phyloP scores from a whole-genome alignment of 1,140 invertebrate species.

The Lordiphosa mommai region DNA sequence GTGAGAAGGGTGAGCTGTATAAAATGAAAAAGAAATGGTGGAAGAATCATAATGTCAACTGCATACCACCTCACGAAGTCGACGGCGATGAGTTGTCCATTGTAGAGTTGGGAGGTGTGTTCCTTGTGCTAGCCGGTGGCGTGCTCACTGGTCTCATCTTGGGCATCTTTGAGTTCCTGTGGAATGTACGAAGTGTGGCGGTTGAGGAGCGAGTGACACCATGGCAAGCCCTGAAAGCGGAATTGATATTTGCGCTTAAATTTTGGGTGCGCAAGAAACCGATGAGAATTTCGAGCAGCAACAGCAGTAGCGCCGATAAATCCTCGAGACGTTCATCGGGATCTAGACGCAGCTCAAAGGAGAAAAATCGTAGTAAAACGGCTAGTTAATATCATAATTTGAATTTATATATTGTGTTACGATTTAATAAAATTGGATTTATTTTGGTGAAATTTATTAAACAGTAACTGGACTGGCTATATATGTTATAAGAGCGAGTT shows the following conservation, averaged over 20 bases:
- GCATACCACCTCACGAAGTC: conserved; percentile 42
- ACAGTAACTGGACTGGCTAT: too few species aligned
- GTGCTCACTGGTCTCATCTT: conserved; percentile 84
- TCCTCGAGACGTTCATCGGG: conserved; percentile 72
- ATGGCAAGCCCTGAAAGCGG: conserved; percentile 83
- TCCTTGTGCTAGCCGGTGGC: conserved; percentile 85
- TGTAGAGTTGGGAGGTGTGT: conserved; percentile 87
- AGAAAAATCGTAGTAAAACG: conserved; percentile 61
- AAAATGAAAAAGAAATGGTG: conserved; percentile 94
- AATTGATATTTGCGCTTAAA: conserved; percentile 84
- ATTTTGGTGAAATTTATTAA: background rate
- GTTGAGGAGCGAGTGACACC: conserved; percentile 86
- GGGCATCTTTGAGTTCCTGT: conserved; percentile 89
- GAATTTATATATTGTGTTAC: background rate
- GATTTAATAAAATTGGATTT: background rate
- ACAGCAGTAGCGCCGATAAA: conserved; percentile 42
- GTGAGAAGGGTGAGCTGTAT: conserved; percentile 88
- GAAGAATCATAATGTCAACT: conserved; percentile 82
- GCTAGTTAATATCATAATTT: conserved; percentile 16
- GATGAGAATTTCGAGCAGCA: conserved; percentile 79
- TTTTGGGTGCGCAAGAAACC: conserved; percentile 85
- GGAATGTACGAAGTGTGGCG: conserved; percentile 90
- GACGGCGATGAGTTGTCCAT: conserved; percentile 81
- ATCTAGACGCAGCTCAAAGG: conserved; percentile 59
- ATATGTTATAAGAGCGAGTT: too few species aligned